These are phyloP conservation scores for Blomia tropicalis DNA, from an alignment of 2,888 invertebrate genomes.

Conservation along the genomic window DNA sequence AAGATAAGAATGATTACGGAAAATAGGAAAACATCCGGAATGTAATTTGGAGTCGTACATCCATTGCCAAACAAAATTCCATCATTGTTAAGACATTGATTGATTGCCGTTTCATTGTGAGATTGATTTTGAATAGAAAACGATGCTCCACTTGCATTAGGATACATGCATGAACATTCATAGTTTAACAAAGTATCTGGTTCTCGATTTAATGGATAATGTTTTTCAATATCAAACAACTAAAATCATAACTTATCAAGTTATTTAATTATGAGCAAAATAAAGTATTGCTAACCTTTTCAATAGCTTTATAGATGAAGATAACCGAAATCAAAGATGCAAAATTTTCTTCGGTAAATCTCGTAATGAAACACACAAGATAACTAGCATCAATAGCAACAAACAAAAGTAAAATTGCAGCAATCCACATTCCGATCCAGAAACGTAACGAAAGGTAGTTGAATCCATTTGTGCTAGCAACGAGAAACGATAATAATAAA, in stretches of 20 bases:
- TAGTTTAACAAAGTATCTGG: background rate
- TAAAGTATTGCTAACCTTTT: conserved; percentile 58
- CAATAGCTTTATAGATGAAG: conserved; percentile 92
- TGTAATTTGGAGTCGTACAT: conserved; percentile 41
- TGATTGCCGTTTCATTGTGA: conserved; percentile 52
- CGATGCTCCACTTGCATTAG: background rate
- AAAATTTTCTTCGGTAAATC: conserved; percentile 96
- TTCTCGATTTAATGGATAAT: background rate
- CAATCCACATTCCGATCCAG: conserved; percentile 95
- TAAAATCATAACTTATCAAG: background rate
- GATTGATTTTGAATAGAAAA: conserved; percentile 53
- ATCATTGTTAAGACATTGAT: conserved; percentile 37
- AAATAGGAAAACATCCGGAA: conserved; percentile 82
- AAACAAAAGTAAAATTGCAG: conserved; percentile 61
- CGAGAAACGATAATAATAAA: background rate
- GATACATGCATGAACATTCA: conserved; percentile 13
- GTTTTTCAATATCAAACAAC: background rate
- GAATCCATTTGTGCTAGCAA: background rate
- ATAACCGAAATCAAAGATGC: conserved; percentile 92
- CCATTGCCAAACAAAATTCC: conserved; percentile 59
- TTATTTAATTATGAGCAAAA: background rate
- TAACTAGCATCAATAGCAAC: conserved; percentile 90
- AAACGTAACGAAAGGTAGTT: conserved; percentile 76
- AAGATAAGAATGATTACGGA: conserved; percentile 78
- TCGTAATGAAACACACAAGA: conserved; percentile 86